These are phyloP conservation scores for Arctopsyche grandis DNA, from an alignment of 1,140 invertebrate genomes.

Conservation along the genomic window DNA sequence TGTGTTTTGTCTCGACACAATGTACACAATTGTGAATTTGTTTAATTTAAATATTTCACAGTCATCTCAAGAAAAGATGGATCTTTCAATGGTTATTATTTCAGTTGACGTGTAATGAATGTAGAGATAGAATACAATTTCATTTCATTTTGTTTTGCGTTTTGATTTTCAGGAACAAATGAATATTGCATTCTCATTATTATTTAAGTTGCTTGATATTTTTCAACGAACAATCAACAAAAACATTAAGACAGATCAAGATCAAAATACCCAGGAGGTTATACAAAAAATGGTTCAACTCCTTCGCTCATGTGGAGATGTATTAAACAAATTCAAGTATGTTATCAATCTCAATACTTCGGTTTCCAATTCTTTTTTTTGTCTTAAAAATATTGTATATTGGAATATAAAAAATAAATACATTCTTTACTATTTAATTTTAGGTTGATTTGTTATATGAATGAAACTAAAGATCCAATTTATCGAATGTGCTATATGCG, in stretches of 20 bases:
- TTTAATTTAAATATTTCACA: slow-evolving; percentile 54
- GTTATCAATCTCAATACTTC: background rate
- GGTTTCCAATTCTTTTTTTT: background rate
- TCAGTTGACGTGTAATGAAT: background rate
- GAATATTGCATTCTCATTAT: slow-evolving; percentile 56
- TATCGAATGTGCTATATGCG: slow-evolving; percentile 57
- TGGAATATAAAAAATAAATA: too few relatives aligned
- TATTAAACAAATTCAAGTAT: slow-evolving; percentile 66
- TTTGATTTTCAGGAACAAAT: slow-evolving; percentile 55
- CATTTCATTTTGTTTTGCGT: too few relatives aligned
- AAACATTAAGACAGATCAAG: slow-evolving; percentile 31
- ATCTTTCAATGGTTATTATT: slow-evolving; percentile 36
- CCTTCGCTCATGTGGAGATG: slow-evolving; percentile 56
- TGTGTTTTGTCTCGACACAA: slow-evolving; percentile 65
- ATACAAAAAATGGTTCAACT: slow-evolving; percentile 46
- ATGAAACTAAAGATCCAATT: slow-evolving; percentile 54
- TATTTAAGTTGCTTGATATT: slow-evolving; percentile 55
- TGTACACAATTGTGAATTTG: slow-evolving; percentile 60
- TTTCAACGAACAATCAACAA: slow-evolving; percentile 39
- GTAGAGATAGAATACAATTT: background rate
- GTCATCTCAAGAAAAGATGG: slow-evolving; percentile 15
- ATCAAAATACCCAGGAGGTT: slow-evolving; percentile 45
- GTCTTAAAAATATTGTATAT: slow-evolving; percentile 20
- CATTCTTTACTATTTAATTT: too few relatives aligned
- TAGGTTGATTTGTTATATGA: slow-evolving; percentile 57